Percentiles rank a stretch among this genome's conserved stretches.
phyloP scores from a whole-genome alignment of 2,888 invertebrate species.

The Cartodere bifasciata region DNA sequence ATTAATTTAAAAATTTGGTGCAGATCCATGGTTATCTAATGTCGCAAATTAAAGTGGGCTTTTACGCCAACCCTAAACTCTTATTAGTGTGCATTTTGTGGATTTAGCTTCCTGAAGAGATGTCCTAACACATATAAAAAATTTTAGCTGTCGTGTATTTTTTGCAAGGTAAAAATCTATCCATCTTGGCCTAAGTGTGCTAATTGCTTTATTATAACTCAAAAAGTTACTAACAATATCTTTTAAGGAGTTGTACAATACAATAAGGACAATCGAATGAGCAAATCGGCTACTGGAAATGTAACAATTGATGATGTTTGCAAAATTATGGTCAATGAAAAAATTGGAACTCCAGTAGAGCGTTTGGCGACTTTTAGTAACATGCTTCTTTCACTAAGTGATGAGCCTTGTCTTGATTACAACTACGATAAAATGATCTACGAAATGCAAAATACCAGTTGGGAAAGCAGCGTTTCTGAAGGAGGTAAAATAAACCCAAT shows the following conservation, averaged over 20 bases:
- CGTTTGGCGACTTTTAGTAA: slow-evolving; percentile 63
- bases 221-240: no score
- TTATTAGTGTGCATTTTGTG: no score
- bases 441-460: slow-evolving; percentile 51
- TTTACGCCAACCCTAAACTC: no score
- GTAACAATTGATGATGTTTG: slow-evolving; percentile 75
- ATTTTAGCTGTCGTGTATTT: no score
- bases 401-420: slow-evolving; percentile 70
- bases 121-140: no score
- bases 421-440: slow-evolving; percentile 65
- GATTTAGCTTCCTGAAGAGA: no score
- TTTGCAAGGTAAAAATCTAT: no score
- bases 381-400: slow-evolving; percentile 49
- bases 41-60: no score
- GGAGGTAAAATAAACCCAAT: slow-evolving; percentile 45
- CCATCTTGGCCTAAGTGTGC: no score
- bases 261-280: slow-evolving; percentile 79
- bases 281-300: slow-evolving; percentile 45
- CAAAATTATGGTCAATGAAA: slow-evolving; percentile 53
- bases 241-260: slow-evolving; percentile 94
- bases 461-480: slow-evolving; percentile 49
- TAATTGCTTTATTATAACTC: no score
- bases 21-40: no score
- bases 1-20: no score
- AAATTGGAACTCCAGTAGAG: slow-evolving; percentile 47